phyloP scores from a whole-genome alignment of 2,113 vertebrate species.

The Elanoides forficatus region DNA sequence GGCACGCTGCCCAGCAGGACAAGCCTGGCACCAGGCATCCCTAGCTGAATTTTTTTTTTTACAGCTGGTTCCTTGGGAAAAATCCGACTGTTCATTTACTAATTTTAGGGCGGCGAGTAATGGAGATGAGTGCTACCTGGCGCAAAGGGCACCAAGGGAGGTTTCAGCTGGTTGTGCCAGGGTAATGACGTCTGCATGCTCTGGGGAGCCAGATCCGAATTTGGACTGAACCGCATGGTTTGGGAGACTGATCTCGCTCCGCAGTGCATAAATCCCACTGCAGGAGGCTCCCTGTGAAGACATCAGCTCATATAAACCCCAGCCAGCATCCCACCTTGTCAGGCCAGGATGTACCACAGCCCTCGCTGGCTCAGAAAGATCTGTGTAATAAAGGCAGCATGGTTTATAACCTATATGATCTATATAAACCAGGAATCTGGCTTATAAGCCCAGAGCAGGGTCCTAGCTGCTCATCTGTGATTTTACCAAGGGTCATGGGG shows the following conservation, averaged over 20 bases:
- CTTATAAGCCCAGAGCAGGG: not conserved
- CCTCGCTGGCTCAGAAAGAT: not conserved
- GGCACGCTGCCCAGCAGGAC: not conserved
- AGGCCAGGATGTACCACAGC: not conserved
- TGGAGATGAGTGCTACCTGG: not conserved
- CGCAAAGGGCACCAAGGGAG: not conserved
- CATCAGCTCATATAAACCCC: not conserved
- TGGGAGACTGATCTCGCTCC: not conserved
- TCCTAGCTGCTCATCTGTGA: rapidly evolving
- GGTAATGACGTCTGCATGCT: rapidly evolving
- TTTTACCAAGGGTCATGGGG: not conserved
- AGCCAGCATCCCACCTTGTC: not conserved
- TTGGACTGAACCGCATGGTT: not conserved
- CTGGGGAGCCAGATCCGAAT: not conserved
- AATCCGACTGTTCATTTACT: not conserved
- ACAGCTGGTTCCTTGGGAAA: slow-evolving; percentile 14
- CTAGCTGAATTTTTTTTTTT: not conserved
- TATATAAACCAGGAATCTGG: not conserved
- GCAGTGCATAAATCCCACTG: not conserved
- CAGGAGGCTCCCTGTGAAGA: not conserved
- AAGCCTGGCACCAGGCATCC: not conserved
- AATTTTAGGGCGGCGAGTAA: not conserved
- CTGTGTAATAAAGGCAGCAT: not conserved
- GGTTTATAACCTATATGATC: not conserved
- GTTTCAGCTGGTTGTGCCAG: not conserved